A percentile compares a stretch with the other conserved stretches of the same genome.
phyloP scores from a whole-genome alignment of 2,797 vertebrate genomes.

The Dermochelys coriacea region DNA sequence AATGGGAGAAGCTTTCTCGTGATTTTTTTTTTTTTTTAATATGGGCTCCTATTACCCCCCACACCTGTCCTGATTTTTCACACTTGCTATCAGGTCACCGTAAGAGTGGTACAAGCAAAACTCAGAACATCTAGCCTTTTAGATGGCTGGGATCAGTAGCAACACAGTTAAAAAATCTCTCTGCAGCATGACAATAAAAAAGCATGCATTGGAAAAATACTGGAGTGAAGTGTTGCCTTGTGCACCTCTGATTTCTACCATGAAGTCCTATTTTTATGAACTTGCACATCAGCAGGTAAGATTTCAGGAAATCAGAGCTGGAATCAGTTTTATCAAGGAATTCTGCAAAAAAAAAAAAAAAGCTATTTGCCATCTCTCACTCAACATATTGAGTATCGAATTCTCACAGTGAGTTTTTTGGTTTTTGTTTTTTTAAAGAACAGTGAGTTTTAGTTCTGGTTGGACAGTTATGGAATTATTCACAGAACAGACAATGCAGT shows the following conservation, averaged over 20 bases:
- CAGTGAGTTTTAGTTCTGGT: slow-evolving; percentile 20
- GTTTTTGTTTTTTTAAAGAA: neutral
- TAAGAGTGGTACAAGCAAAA: neutral
- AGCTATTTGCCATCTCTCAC: slow-evolving; percentile 38
- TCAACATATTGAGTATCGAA: slow-evolving; percentile 22
- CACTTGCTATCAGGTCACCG: no score
- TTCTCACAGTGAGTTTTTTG: neutral
- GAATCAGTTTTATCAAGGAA: neutral
- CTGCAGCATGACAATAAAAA: neutral
- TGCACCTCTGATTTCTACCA: neutral
- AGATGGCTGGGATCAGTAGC: neutral
- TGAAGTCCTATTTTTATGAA: slow-evolving; percentile 1
- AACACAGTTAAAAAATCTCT: neutral
- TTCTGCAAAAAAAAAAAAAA: neutral
- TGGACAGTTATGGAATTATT: slow-evolving; percentile 6
- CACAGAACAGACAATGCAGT: neutral
- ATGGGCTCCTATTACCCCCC: no score
- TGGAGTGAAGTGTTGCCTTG: neutral
- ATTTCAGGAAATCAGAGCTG: slow-evolving; percentile 17
- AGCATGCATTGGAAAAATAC: neutral
- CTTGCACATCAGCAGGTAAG: neutral
- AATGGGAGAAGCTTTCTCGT: no score
- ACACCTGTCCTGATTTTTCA: no score
- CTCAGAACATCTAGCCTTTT: neutral
- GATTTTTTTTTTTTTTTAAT: no score